Evolutionary conservation across 2,888 invertebrate species (phyloP), one percentile per base, ranked within the genome.

Genomic region (Lycaena phlaeas): DNA sequence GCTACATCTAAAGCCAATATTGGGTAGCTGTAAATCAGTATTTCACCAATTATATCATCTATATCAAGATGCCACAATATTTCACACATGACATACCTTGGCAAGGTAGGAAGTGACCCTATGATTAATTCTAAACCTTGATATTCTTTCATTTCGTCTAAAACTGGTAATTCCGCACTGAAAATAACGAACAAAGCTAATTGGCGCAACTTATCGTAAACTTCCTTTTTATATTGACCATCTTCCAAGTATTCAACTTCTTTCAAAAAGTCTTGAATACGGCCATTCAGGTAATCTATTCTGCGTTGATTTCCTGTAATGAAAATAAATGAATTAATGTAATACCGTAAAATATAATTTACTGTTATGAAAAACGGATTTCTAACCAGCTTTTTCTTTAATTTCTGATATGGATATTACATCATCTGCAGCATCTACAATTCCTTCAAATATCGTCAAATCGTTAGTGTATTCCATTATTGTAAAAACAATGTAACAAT

Each of bases 251-350:
- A 75, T n/a, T 60, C 57, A 45, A 64, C 64, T 42, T 61, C 61
- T 41, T 54, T 51, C 17, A 82, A 53, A 50, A 72, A 78, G 36
- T 54, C 62, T 14, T 42, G 42, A 36, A 82, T 38, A 12, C 43
- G 57, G 14, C 60, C 48, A 14, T 73, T 43, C 4, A 82, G 56
- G 48, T 51, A 57, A 29, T 61, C 49, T 9, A 81, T 63, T 56
- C 68, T 61, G 3, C 74, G 69, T 63, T 81, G 76, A 59, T 82
- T 78, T 2, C 82, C 84, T 84, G 56, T 29, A 72, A 68, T 12
- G 29, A 38, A 43, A 40, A n/a, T n/a, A n/a, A n/a, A 12, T 36
- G 3, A 44, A 9, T 44, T 1, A 17, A 14, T 17, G 4, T 31
- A 7, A 9, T 14, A 29, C 17, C 10, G 3, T 6, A 14, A 31